Conservation (phyloP, 1,140 invertebrate species). For the Araneus ventricosus region DNA sequence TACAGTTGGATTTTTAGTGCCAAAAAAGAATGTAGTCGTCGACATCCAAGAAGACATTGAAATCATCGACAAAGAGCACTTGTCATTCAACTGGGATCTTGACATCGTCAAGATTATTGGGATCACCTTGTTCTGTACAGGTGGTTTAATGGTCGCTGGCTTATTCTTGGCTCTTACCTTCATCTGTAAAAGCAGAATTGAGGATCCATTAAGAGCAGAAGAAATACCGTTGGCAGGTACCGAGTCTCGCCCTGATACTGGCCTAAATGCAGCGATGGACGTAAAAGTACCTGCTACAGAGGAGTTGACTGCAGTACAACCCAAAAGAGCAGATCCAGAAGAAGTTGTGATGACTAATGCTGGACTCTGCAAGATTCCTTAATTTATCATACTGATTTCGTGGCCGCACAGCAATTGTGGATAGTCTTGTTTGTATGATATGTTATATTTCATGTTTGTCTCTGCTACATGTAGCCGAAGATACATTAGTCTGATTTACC, state of each 20-base stretch:
- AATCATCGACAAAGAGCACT: slow-evolving; percentile 81
- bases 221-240: slow-evolving; percentile 25
- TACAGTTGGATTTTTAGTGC: slow-evolving; percentile 82
- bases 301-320: slow-evolving; percentile 76
- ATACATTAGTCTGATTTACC: background rate
- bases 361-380: slow-evolving; percentile 73
- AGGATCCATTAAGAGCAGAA: slow-evolving; percentile 76
- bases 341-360: slow-evolving; percentile 75
- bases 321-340: slow-evolving; percentile 68
- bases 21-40: slow-evolving; percentile 81
- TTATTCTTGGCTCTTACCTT: slow-evolving; percentile 82
- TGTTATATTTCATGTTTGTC: background rate
- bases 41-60: slow-evolving; percentile 80
- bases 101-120: slow-evolving; percentile 82
- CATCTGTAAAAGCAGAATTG: slow-evolving; percentile 80
- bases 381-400: background rate
- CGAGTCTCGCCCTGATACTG: background rate
- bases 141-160: slow-evolving; percentile 81
- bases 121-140: slow-evolving; percentile 82
- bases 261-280: slow-evolving; percentile 41
- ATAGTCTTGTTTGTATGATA: background rate
- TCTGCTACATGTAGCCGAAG: background rate
- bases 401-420: background rate
- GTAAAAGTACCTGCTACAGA: slow-evolving; percentile 76
- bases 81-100: slow-evolving; percentile 82